Conservation (phyloP, 2,113 vertebrate genomes). For the Physeter macrocephalus region DNA sequence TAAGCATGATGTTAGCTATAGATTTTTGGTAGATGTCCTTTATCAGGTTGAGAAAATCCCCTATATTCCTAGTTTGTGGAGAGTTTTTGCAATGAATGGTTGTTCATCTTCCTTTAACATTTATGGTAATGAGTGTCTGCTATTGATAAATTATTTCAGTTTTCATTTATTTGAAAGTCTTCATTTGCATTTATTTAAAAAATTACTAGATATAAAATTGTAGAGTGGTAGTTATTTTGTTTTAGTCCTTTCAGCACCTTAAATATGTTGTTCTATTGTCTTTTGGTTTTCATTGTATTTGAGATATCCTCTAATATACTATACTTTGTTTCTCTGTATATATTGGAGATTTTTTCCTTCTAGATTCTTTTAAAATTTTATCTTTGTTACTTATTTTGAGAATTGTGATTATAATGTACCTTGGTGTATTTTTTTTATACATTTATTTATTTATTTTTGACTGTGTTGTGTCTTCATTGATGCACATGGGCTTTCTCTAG, state of each 20-base stretch:
- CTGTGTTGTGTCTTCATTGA: too few species aligned
- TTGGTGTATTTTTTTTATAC: background rate
- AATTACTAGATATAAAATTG: background rate
- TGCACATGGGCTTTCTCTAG: too few species aligned
- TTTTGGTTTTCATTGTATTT: background rate
- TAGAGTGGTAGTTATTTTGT: background rate
- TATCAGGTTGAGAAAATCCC: too few species aligned
- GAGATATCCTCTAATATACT: background rate
- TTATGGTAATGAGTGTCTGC: accelerated
- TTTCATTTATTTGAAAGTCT: background rate
- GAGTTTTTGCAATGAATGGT: too few species aligned
- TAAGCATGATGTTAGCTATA: too few species aligned
- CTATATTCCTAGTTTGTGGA: too few species aligned
- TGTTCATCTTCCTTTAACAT: background rate
- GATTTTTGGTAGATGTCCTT: too few species aligned
- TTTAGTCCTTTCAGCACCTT: background rate
- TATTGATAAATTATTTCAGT: background rate
- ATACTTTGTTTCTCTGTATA: background rate
- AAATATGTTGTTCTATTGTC: background rate
- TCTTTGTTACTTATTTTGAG: background rate
- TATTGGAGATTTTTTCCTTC: background rate
- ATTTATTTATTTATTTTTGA: too few species aligned
- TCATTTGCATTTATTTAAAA: background rate
- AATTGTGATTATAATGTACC: background rate
- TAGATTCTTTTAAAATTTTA: background rate